Evolutionary conservation across 2,113 vertebrate species (phyloP).

Genomic region (Thymallus thymallus): DNA sequence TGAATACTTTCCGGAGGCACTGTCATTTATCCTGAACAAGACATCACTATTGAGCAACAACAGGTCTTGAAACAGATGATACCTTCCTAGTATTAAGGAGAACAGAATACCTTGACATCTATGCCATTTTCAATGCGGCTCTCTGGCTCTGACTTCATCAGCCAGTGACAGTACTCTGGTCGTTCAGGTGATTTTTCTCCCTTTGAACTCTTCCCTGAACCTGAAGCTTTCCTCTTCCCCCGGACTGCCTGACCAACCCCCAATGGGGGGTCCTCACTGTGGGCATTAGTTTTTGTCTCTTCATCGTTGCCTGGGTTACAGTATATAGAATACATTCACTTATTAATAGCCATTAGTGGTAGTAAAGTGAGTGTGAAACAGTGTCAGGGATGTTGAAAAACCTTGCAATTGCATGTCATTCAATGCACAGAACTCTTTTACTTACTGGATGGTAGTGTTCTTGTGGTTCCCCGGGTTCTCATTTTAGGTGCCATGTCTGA

Average conservation of each 20-base stretch:
- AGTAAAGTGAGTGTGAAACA: no score
- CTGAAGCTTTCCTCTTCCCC: slow-evolving; percentile 52
- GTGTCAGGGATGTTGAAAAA: background rate
- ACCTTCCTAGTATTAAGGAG: background rate
- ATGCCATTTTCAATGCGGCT: slow-evolving; percentile 89
- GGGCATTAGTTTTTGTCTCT: background rate
- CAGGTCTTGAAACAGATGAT: background rate
- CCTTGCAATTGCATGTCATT: background rate
- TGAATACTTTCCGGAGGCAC: no score
- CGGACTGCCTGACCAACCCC: slow-evolving; percentile 2
- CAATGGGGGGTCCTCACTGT: slow-evolving; percentile 26
- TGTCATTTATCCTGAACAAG: no score
- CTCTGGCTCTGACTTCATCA: slow-evolving; percentile 97
- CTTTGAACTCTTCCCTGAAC: slow-evolving; percentile 30
- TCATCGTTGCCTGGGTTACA: slow-evolving; percentile 30
- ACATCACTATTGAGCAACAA: background rate
- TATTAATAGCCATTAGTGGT: no score
- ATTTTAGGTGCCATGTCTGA: slow-evolving; percentile 72
- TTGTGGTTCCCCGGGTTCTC: slow-evolving; percentile 47
- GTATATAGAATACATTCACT: background rate
- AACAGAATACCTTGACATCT: slow-evolving; percentile 84
- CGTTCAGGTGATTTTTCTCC: slow-evolving; percentile 19
- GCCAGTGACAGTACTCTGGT: slow-evolving; percentile 74
- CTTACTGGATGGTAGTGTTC: slow-evolving; percentile 58
- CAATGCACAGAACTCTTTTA: background rate